Percentiles rank a stretch among this genome's conserved stretches.
phyloP scores from a whole-genome alignment of 2,888 invertebrate genomes.

The Resseliella maxima region DNA sequence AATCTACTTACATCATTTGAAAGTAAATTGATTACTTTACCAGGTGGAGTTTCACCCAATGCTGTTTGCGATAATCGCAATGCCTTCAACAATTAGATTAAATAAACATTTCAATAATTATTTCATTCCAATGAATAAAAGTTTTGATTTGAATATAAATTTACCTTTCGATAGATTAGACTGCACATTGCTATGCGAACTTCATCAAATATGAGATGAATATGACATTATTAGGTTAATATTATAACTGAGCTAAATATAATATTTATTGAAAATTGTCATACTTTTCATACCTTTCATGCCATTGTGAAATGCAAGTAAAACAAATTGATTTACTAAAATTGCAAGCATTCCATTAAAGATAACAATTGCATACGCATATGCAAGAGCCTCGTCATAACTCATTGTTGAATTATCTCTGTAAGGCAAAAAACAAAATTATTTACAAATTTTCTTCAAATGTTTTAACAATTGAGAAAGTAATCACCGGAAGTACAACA shows the following conservation, averaged over 20 bases:
- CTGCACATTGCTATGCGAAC: conserved; percentile 85
- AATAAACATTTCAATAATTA: not conserved
- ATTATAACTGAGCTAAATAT: too few relatives aligned
- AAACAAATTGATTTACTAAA: conserved; percentile 74
- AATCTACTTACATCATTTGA: conserved; percentile 90
- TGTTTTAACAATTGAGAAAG: conserved; percentile 62
- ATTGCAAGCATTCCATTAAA: conserved; percentile 67
- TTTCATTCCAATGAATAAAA: not conserved
- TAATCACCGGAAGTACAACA: conserved; percentile 60
- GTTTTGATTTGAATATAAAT: not conserved
- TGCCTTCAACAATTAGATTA: conserved; percentile 65
- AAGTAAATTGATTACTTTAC: conserved; percentile 81
- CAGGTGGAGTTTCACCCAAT: conserved; percentile 79
- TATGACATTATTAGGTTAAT: too few relatives aligned
- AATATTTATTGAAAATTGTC: too few relatives aligned
- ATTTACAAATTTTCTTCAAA: too few relatives aligned
- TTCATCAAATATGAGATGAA: too few relatives aligned
- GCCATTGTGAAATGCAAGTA: conserved; percentile 78
- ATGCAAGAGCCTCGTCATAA: conserved; percentile 68
- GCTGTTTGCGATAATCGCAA: conserved; percentile 78
- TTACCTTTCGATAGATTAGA: conserved; percentile 80
- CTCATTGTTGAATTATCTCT: conserved; percentile 67
- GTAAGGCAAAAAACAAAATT: too few relatives aligned
- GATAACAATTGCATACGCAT: conserved; percentile 68
- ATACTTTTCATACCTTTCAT: too few relatives aligned